These are phyloP conservation scores for Riptortus pedestris DNA, from an alignment of 1,140 invertebrate genomes.

Conservation along the genomic window DNA sequence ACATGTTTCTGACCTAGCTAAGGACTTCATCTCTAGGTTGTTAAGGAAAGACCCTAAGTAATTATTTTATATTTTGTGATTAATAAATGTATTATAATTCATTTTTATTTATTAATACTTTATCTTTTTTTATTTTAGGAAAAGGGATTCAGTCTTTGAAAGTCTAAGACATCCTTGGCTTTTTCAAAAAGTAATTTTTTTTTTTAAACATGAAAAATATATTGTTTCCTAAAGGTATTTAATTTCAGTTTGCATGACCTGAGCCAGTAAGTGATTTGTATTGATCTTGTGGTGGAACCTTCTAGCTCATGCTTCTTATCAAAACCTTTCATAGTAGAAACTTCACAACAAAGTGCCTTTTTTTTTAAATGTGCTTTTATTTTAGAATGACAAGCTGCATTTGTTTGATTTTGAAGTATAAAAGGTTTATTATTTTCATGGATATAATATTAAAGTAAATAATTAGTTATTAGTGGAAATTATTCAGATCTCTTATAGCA, in stretches of 20 bases:
- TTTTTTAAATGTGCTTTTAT: neutral
- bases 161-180: slow-evolving; percentile 54
- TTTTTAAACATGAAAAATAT: no score
- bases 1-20: slow-evolving; percentile 49
- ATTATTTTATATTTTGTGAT: slow-evolving; percentile 23
- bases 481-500: no score
- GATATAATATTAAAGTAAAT: neutral
- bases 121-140: slow-evolving; percentile 32
- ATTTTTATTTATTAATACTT: neutral
- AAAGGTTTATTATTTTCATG: neutral
- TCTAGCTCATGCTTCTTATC: no score
- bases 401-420: neutral
- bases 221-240: no score
- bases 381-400: neutral
- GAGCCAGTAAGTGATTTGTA: no score
- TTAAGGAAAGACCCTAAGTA: slow-evolving; percentile 55
- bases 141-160: slow-evolving; percentile 48
- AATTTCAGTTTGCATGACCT: no score
- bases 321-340: no score
- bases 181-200: slow-evolving; percentile 36
- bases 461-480: no score
- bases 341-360: neutral
- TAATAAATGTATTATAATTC: neutral
- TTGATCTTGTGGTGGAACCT: no score
- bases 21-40: slow-evolving; percentile 56